Evolutionary conservation across 2,888 invertebrate genomes (phyloP), one percentile per base, ranked within the genome.

Genomic region (Nomada ruficornis): DNA sequence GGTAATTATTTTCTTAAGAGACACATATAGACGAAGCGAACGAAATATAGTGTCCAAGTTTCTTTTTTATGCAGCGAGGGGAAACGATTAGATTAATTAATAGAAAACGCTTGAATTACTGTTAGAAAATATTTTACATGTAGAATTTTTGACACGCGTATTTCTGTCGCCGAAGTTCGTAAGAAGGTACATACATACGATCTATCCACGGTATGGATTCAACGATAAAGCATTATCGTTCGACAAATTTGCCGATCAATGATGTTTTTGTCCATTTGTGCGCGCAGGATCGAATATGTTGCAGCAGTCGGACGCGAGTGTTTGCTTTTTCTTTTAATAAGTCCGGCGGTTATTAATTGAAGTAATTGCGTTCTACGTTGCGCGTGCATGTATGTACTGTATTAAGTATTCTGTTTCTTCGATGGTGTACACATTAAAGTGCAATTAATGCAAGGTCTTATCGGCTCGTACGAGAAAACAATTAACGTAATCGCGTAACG

Each of bases 401-500:
- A 57, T 57, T 29, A 57, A 20, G 15, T 11, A 18, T 54, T 26
- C 18, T n/a, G 47, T 70, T 70, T 55, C 20, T 50, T 20, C 15
- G 13, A 23, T 18, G 23, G 26, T 2, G 62, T 20, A 11, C 23
- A 15, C 62, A 23, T 64, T 36, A 50, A 57, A 54, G 20, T 18
- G 20, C 13, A 18, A 11, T 67, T 42, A 77, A 54, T 50, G 26
- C 29, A 23, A 67, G 55, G 36, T 26, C 80, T 80, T 80, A 80
- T 81, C 80, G 44, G 9, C 11, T 20, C 20, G 18, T 55, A 55
- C 13, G 50, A 23, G 50, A 55, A 65, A 68, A 70, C 64, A 78
- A 78, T 80, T 72, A 79, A 63, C 44, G 60, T 26, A 50, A 72
- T 67, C 36, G 44, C 20, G 50, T 29, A 57, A 70, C 18, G 60